Evolutionary conservation across 92 coral and sea anemone genomes (phyloP).

Genomic region (Actinostola sp.): DNA sequence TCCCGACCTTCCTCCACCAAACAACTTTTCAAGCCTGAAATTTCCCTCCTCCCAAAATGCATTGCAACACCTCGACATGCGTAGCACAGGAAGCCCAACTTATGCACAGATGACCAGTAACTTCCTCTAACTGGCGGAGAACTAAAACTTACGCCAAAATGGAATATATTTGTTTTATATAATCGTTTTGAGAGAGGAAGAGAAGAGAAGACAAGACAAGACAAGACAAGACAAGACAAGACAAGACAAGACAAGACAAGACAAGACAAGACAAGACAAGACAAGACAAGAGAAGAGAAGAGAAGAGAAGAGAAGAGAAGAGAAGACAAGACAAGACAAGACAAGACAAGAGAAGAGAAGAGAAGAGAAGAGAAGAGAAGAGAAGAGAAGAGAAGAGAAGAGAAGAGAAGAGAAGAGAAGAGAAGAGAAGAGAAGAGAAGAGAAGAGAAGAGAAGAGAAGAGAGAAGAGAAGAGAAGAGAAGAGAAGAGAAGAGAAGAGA

Average conservation of each 20-base stretch:
- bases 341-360: conserved; percentile 3
- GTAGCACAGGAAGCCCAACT: too few species aligned
- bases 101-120: too few species aligned
- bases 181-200: neutral
- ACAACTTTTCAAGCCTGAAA: too few species aligned
- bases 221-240: neutral
- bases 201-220: neutral
- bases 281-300: neutral
- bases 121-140: too few species aligned
- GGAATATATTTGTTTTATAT: too few species aligned
- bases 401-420: conserved; percentile 16
- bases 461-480: too few species aligned
- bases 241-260: neutral
- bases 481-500: too few species aligned
- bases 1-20: too few species aligned
- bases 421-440: conserved; percentile 8
- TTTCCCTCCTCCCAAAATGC: too few species aligned
- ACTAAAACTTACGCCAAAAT: too few species aligned
- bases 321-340: neutral
- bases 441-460: too few species aligned
- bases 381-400: conserved; percentile 15
- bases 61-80: too few species aligned
- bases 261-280: neutral
- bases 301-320: conserved; percentile 2
- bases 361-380: conserved; percentile 14